A percentile compares a stretch with the other conserved stretches of the same genome.
These are phyloP conservation scores for Hanleya hanleyi DNA, from an alignment of 2,888 invertebrate species.

Conservation along the genomic window DNA sequence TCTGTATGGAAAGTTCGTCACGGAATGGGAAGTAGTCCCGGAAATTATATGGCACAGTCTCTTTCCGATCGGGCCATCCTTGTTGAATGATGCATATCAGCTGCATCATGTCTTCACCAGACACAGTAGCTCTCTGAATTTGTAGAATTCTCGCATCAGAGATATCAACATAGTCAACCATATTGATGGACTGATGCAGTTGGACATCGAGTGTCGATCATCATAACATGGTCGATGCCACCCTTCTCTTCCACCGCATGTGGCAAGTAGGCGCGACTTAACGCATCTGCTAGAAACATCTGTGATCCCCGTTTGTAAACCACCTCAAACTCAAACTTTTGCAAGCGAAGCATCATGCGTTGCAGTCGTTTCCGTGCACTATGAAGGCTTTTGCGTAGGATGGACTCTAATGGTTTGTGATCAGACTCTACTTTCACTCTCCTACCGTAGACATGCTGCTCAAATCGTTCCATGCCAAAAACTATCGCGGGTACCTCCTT, in stretches of 20 bases:
- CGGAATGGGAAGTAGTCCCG: constrained; percentile 4
- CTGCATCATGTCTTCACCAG: constrained; percentile 11
- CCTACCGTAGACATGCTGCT: background rate
- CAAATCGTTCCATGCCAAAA: constrained; percentile 5
- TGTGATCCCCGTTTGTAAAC: constrained; percentile 21
- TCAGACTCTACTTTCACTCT: constrained; percentile 23
- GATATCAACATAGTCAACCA: too few species aligned
- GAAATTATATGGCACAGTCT: background rate
- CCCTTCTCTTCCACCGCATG: too few species aligned
- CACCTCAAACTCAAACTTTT: constrained; percentile 13
- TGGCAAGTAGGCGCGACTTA: constrained; percentile 16
- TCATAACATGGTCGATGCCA: too few species aligned
- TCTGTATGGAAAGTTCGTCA: constrained; percentile 19
- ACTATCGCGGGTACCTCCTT: background rate
- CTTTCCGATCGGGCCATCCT: constrained; percentile 21
- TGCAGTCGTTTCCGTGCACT: constrained; percentile 18
- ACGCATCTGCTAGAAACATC: constrained; percentile 27
- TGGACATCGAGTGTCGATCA: too few species aligned
- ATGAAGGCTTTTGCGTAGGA: constrained; percentile 14
- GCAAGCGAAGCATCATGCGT: too few species aligned
- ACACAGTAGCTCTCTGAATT: constrained; percentile 6
- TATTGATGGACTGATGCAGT: too few species aligned
- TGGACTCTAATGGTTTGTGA: constrained; percentile 30
- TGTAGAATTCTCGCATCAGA: too few species aligned
- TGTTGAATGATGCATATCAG: constrained; percentile 10